phyloP scores from a whole-genome alignment of 2,797 vertebrate species.

The Centroberyx gerrardi region DNA sequence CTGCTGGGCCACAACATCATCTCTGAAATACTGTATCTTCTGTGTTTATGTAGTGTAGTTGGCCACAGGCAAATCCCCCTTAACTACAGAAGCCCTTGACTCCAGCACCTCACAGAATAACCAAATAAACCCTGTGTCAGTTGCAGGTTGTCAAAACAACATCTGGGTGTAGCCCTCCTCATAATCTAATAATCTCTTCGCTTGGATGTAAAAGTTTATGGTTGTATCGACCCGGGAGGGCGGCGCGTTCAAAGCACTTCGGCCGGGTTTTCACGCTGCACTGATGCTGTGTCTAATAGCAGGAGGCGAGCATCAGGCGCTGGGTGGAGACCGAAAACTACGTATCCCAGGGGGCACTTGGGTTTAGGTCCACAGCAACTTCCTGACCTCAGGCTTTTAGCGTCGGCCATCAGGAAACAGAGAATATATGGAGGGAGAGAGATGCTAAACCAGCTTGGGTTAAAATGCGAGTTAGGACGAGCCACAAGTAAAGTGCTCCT shows the following conservation, averaged over 20 bases:
- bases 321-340: slow-evolving; percentile 53
- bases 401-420: slow-evolving; percentile 33
- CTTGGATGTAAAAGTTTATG: slow-evolving; percentile 36
- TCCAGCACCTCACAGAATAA: neutral
- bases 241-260: slow-evolving; percentile 57
- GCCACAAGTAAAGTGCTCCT: slow-evolving; percentile 38
- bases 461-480: slow-evolving; percentile 11
- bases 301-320: slow-evolving; percentile 67
- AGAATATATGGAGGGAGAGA: neutral
- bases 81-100: neutral
- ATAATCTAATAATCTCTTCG: slow-evolving; percentile 53
- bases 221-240: slow-evolving; percentile 17
- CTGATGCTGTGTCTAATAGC: slow-evolving; percentile 83
- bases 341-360: slow-evolving; percentile 67
- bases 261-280: slow-evolving; percentile 66
- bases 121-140: slow-evolving; percentile 16
- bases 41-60: neutral
- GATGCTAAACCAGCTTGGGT: slow-evolving; percentile 45
- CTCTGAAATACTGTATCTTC: slow-evolving; percentile 6
- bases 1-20: neutral
- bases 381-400: slow-evolving; percentile 70
- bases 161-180: slow-evolving; percentile 60
- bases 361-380: slow-evolving; percentile 55
- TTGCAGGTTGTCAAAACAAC: slow-evolving; percentile 48
- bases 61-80: neutral